phyloP scores from a whole-genome alignment of 2,888 invertebrate genomes.

The Tipula helvola region DNA sequence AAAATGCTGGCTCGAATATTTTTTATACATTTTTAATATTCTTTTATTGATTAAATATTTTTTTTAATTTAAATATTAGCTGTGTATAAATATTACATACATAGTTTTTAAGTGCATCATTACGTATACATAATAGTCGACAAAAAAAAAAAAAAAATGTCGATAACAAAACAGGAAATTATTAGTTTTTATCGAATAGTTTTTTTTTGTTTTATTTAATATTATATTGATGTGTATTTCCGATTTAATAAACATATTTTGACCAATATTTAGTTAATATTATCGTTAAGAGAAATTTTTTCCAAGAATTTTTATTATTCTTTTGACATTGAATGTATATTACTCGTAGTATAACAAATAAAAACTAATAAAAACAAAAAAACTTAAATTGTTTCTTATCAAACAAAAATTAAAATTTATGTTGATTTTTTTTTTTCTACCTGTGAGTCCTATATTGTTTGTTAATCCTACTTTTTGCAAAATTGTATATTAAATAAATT shows the following conservation, averaged over 20 bases:
- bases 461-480: background rate
- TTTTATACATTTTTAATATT: background rate
- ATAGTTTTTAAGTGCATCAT: background rate
- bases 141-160: background rate
- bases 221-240: background rate
- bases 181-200: background rate
- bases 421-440: background rate
- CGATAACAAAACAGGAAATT: background rate
- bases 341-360: background rate
- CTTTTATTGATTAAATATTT: background rate
- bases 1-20: background rate
- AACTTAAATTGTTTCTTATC: background rate
- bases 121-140: background rate
- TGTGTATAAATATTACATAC: background rate
- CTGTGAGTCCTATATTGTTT: background rate
- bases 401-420: background rate
- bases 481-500: background rate
- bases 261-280: background rate
- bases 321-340: background rate
- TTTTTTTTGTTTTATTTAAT: background rate
- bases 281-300: background rate
- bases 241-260: background rate
- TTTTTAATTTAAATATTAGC: background rate
- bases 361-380: background rate
- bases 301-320: constrained; percentile 4